Base-by-base conservation (phyloP, 1,140 invertebrate genomes). In the Akabosia matsudoensis region DNA sequence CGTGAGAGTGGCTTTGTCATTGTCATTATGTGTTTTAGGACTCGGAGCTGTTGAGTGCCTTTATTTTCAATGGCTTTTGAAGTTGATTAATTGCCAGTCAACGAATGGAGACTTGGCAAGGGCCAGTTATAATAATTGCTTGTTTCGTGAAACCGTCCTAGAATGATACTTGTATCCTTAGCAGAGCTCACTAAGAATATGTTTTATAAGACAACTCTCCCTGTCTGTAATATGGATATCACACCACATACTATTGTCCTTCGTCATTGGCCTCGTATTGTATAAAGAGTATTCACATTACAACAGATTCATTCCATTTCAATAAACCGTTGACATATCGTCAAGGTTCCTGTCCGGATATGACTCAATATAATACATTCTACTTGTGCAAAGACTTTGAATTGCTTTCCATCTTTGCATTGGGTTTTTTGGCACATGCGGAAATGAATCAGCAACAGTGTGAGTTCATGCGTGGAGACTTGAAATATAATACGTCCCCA, bases 1-100 rank as follows among this genome's bases (percentile, higher is more conserved):
- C n/a, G n/a, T n/a, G n/a, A n/a, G n/a, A n/a, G n/a, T n/a, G n/a
- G n/a, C n/a, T n/a, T n/a, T n/a, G n/a, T n/a, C n/a, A n/a, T n/a
- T n/a, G n/a, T n/a, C n/a, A n/a, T n/a, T n/a, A n/a, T n/a, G n/a
- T n/a, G n/a, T n/a, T n/a, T n/a, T n/a, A n/a, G n/a, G n/a, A n/a
- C n/a, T n/a, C n/a, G n/a, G n/a, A n/a, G n/a, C n/a, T n/a, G n/a
- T n/a, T n/a, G n/a, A n/a, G n/a, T n/a, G n/a, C n/a, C n/a, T n/a
- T n/a, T n/a, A n/a, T n/a, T n/a, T n/a, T n/a, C n/a, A n/a, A 45
- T 45, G 37, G 54, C 54, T 56, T 24, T 24, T 56, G 54, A 56
- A 56, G 54, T 13, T 56, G 54, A 56, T 56, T 56, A 56, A 56
- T 56, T 56, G 24, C 54, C 54, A 56, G 37, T 45, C 37, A 45